These are phyloP conservation scores for Chaetops frenatus DNA, from an alignment of 2,113 vertebrate genomes.

Conservation along the genomic window DNA sequence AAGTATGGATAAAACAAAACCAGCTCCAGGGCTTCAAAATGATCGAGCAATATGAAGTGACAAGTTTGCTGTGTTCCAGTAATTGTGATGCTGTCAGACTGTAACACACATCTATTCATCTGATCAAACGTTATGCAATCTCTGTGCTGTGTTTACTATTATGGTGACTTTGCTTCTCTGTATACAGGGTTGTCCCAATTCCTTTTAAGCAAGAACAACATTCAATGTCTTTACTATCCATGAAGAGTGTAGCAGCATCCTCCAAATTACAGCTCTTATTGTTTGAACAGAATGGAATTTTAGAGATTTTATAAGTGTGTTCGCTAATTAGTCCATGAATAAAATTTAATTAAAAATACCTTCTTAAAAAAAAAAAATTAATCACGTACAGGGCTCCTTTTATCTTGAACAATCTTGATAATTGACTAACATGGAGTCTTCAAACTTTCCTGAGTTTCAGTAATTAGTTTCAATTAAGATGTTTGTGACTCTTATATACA, in stretches of 20 bases:
- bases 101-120: not conserved
- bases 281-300: not conserved
- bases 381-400: not conserved
- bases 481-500: not conserved
- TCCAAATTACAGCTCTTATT: not conserved
- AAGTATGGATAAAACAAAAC: not conserved
- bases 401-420: not conserved
- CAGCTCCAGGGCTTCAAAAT: not conserved
- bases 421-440: not conserved
- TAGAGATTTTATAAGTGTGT: not conserved
- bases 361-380: not conserved
- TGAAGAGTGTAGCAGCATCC: not conserved
- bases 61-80: not conserved
- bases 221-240: not conserved
- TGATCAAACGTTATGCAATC: not conserved
- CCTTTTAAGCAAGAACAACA: not conserved
- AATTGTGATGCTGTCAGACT: not conserved
- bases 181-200: not conserved
- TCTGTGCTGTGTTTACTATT: not conserved
- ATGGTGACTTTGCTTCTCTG: not conserved
- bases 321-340: not conserved
- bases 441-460: not conserved
- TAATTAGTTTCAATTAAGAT: not conserved
- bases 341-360: not conserved
- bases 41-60: not conserved